Evolutionary conservation across 1,140 invertebrate species (phyloP).

Genomic region (Parapsyche elsis): DNA sequence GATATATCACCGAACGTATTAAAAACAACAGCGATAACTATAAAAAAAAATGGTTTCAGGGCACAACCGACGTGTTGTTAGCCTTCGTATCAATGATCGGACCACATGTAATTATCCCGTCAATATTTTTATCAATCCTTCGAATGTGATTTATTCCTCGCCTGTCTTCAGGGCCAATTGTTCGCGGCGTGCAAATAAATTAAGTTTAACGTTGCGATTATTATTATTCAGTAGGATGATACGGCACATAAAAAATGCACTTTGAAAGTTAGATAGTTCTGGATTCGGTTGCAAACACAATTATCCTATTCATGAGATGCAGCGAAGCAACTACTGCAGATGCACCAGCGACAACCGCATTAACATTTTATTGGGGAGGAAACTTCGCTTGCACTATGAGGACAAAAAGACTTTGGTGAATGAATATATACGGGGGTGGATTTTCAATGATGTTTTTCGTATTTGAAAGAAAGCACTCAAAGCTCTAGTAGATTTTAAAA

Average conservation of each 20-base stretch:
- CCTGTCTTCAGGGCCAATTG: neutral
- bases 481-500: neutral
- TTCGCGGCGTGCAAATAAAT: no score
- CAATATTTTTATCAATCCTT: constrained; percentile 4
- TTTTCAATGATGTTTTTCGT: neutral
- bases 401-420: no score
- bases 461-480: neutral
- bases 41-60: neutral
- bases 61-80: neutral
- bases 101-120: neutral
- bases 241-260: neutral
- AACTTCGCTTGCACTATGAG: neutral
- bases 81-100: neutral
- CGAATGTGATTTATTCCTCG: neutral
- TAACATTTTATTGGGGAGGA: constrained; percentile 27
- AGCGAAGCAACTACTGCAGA: neutral
- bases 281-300: constrained; percentile 11
- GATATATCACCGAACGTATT: no score
- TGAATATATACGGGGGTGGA: no score
- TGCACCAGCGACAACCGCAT: constrained; percentile 27
- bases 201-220: no score
- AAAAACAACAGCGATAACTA: neutral
- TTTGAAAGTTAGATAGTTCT: neutral
- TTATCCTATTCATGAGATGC: constrained; percentile 38
- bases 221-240: neutral